Conservation (phyloP, 2,113 vertebrate genomes). For the Hypocryptadius cinnamomeus region DNA sequence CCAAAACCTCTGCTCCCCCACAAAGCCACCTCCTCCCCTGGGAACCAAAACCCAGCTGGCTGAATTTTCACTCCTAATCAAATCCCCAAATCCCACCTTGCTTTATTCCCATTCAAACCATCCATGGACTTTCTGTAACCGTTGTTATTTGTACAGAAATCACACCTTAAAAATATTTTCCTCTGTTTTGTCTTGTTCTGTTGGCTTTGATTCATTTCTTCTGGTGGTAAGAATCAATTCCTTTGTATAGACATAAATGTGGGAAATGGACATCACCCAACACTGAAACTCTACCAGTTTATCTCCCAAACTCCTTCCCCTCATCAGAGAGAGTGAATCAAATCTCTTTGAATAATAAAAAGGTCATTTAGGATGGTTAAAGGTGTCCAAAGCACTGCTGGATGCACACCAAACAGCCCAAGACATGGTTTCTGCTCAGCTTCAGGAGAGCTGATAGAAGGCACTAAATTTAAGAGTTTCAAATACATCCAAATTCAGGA, state of each 20-base stretch:
- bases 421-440: background rate
- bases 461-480: background rate
- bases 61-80: background rate
- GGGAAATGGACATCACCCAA: background rate
- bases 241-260: accelerated
- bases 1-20: background rate
- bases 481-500: accelerated
- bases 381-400: background rate
- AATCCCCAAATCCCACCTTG: background rate
- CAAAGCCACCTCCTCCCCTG: background rate
- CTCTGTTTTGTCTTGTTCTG: background rate
- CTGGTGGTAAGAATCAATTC: no score
- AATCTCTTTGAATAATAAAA: background rate
- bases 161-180: background rate
- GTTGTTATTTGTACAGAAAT: accelerated
- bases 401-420: background rate
- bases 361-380: background rate
- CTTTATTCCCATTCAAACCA: background rate
- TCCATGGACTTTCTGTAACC: no score
- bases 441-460: background rate
- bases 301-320: background rate
- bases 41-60: background rate
- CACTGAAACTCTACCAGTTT: background rate
- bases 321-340: background rate
- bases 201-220: background rate